Evolutionary conservation across 2,888 invertebrate genomes (phyloP).

Genomic region (Falcaria lacertinaria): DNA sequence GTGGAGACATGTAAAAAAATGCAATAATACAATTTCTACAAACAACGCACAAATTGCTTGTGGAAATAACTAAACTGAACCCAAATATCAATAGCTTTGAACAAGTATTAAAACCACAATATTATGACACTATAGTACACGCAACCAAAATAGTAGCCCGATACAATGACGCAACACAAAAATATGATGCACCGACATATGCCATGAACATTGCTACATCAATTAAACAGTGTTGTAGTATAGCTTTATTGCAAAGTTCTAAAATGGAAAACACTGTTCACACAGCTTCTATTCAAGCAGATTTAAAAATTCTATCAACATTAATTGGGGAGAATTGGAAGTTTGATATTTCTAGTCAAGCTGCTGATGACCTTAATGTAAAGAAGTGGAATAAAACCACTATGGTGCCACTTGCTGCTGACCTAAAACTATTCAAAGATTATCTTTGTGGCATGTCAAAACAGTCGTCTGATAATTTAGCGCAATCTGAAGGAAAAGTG

Average conservation of each 20-base stretch:
- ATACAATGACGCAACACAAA: slow-evolving; percentile 3
- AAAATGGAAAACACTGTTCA: slow-evolving; percentile 12
- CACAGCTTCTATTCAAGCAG: slow-evolving; percentile 18
- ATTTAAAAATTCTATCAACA: slow-evolving; percentile 19
- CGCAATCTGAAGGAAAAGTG: slow-evolving; percentile 1
- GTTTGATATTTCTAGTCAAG: slow-evolving; percentile 23
- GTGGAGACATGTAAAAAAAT: slow-evolving; percentile 1
- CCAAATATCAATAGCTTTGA: slow-evolving; percentile 1
- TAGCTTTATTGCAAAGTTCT: slow-evolving; percentile 23
- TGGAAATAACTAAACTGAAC: slow-evolving; percentile 5
- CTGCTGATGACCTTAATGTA: slow-evolving; percentile 22
- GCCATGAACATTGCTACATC: slow-evolving; percentile 26
- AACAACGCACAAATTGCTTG: too few relatives aligned
- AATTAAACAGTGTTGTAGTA: slow-evolving; percentile 29
- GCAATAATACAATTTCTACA: slow-evolving; percentile 1
- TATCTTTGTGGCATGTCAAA: slow-evolving; percentile 7
- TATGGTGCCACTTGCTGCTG: slow-evolving; percentile 14
- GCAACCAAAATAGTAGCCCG: slow-evolving; percentile 9
- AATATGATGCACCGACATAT: slow-evolving; percentile 21
- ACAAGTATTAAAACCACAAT: background rate
- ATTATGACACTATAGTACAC: background rate
- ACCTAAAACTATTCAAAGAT: slow-evolving; percentile 16
- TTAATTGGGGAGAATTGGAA: slow-evolving; percentile 20
- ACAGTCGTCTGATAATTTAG: slow-evolving; percentile 1
- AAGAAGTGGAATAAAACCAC: slow-evolving; percentile 25